Base-by-base conservation (phyloP, 2,113 vertebrate genomes). In the Poecile atricapillus region DNA sequence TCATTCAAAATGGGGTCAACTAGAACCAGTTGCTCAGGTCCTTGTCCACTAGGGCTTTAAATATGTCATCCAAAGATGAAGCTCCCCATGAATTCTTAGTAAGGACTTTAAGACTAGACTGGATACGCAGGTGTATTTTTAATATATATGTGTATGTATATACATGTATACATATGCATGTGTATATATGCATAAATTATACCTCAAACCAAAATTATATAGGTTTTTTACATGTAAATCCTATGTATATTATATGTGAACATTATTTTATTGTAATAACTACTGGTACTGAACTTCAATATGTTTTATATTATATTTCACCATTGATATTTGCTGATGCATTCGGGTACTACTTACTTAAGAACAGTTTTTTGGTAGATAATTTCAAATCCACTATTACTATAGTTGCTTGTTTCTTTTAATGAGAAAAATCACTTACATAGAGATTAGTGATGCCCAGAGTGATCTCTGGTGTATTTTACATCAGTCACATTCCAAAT, bases 91-190 rank as follows among this genome's bases (percentile, higher is more conserved):
- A 87, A 22, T 43, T 20, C 8, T 28, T 21, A 39, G 25, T 27
- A 53, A 77, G 31, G 52, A 49, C 43, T 91, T 81, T 9, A 75
- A 35, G 21, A 39, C 17, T 81, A 50, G 6, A n/a, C 47, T 63
- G 27, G 30, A 53, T n/a, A 20, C 10, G 25, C 7, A n/a, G 18
- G 6, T 39, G 11, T 37, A 11, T 31, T 83, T 64, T 76, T 46
- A 58, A 31, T 50, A 4, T 7, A 7, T 46, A 2, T 43, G 2
- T 49, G 5, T 22, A n/a, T 5, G 25, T 22, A 1, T 28, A 17
- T 47, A 13, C 1, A 16, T 44, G 15, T 16, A 23, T 7, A 24
- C 5, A 47, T 37, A n/a, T 33, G 23, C 18, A n/a, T 13, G 3
- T 52, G 1, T 37, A 11, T 24, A 4, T 17, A 65, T 35, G 22